These are phyloP conservation scores for Nasonia oneida DNA, from an alignment of 2,888 invertebrate species.

Conservation along the genomic window DNA sequence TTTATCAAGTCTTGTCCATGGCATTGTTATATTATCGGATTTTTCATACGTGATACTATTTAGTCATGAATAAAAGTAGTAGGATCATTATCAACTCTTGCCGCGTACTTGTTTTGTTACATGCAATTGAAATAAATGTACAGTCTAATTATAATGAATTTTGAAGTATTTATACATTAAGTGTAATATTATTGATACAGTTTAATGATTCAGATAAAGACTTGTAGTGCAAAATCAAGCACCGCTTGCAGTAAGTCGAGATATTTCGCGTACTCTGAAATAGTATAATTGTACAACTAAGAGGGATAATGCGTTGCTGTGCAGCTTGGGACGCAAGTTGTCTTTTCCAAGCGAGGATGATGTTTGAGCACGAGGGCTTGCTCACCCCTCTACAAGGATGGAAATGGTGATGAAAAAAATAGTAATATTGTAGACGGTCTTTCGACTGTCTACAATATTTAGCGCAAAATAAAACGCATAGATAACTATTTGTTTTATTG, in stretches of 20 bases:
- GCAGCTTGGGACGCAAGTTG: too few relatives aligned
- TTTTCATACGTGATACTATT: slow-evolving; percentile 54
- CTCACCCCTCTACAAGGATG: too few relatives aligned
- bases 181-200: slow-evolving; percentile 15
- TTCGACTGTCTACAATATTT: not conserved
- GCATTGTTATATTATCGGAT: not conserved
- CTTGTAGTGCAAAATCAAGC: not conserved
- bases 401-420: too few relatives aligned
- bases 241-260: slow-evolving; percentile 15
- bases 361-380: too few relatives aligned
- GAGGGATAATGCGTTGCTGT: too few relatives aligned
- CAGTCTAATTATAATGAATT: slow-evolving; percentile 39
- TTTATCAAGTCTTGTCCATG: not conserved
- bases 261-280: slow-evolving; percentile 16
- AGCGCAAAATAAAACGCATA: not conserved
- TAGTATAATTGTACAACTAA: not conserved
- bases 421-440: too few relatives aligned
- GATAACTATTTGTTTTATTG: too few relatives aligned
- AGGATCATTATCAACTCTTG: slow-evolving; percentile 23
- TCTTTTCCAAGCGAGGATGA: too few relatives aligned
- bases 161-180: slow-evolving; percentile 15
- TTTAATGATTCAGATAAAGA: slow-evolving; percentile 12
- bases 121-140: slow-evolving; percentile 36
- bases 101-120: slow-evolving; percentile 22
- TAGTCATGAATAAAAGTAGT: slow-evolving; percentile 39